Conservation (phyloP, 2,797 vertebrate genomes). For the Peromyscus attwateri region DNA sequence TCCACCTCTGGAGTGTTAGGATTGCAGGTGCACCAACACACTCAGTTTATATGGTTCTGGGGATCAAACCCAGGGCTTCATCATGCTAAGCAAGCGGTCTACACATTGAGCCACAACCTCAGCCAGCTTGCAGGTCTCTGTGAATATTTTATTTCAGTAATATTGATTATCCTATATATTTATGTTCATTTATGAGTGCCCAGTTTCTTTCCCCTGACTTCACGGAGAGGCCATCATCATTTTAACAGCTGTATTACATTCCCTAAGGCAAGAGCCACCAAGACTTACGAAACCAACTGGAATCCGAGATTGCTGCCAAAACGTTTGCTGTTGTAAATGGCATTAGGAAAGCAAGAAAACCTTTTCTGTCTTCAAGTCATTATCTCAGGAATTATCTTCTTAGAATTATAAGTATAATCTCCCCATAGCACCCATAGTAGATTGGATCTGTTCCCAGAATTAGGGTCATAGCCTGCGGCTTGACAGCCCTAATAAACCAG, state of each 20-base stretch:
- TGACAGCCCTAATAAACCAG: background rate
- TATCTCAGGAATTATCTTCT: constrained; percentile 39
- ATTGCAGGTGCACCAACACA: background rate
- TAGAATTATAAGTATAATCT: background rate
- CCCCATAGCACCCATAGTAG: background rate
- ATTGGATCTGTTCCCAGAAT: background rate
- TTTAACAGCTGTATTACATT: background rate
- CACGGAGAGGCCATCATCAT: background rate
- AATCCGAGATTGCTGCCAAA: constrained; percentile 20
- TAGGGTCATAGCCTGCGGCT: background rate
- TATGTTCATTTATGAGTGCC: background rate
- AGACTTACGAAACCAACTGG: background rate
- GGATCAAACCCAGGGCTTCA: background rate
- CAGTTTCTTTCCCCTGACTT: background rate
- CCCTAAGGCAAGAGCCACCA: background rate
- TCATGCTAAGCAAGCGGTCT: background rate
- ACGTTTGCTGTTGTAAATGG: background rate
- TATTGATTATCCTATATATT: background rate
- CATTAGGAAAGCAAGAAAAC: background rate
- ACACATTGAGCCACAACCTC: background rate
- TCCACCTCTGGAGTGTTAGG: background rate
- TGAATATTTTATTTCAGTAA: background rate
- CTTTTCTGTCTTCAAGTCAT: constrained; percentile 1
- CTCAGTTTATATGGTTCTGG: background rate
- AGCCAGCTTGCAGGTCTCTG: background rate